These are phyloP conservation scores for Phymastichus coffea DNA, from an alignment of 1,140 invertebrate species.

Conservation along the genomic window DNA sequence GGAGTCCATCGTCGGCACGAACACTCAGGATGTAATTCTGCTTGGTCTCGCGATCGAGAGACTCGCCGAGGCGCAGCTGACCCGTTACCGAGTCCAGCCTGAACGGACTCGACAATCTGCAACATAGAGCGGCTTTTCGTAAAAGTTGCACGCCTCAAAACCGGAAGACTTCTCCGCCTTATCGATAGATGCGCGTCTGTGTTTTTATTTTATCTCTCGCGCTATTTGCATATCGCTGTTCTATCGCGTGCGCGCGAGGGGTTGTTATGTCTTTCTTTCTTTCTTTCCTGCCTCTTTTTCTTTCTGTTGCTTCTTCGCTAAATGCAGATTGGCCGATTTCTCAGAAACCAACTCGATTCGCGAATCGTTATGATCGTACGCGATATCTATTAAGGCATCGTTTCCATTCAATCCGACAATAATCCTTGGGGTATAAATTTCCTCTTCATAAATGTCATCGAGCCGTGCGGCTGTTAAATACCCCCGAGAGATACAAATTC, in stretches of 20 bases:
- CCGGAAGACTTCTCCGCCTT: too few species aligned
- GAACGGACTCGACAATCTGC: constrained; percentile 60
- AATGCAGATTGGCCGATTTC: too few species aligned
- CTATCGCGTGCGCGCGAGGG: neutral
- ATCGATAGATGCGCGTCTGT: too few species aligned
- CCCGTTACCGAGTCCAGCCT: constrained; percentile 69
- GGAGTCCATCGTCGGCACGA: constrained; percentile 86
- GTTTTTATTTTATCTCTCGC: neutral
- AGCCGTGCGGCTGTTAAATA: too few species aligned
- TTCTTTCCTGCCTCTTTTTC: neutral
- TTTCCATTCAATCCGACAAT: too few species aligned
- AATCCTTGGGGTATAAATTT: too few species aligned
- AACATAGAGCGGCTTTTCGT: neutral
- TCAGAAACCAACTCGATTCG: too few species aligned
- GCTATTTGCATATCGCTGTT: neutral
- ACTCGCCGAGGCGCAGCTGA: constrained; percentile 69
- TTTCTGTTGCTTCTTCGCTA: neutral
- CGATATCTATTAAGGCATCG: too few species aligned
- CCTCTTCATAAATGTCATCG: too few species aligned
- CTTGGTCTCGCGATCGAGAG: constrained; percentile 82
- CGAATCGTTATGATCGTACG: too few species aligned
- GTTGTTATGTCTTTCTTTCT: neutral
- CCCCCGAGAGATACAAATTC: too few species aligned
- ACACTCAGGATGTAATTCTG: constrained; percentile 76
- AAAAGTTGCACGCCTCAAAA: too few species aligned